A percentile compares a stretch with the other conserved stretches of the same genome.
Conservation (phyloP, 2,113 vertebrate genomes). For the Calypte anna region DNA sequence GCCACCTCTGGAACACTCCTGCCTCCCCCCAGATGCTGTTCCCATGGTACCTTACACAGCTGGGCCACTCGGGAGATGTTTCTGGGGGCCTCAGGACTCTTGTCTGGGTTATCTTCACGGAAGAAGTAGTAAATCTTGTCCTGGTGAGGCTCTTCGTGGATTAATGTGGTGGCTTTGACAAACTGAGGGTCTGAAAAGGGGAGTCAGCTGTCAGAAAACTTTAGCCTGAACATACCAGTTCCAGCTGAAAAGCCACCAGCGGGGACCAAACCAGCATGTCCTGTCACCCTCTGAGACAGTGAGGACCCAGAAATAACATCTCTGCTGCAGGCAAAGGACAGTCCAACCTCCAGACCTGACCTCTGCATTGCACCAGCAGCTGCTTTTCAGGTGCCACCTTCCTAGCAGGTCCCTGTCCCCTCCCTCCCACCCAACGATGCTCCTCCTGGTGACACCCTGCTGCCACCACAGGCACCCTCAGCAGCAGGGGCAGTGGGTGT, state of each 20-base stretch:
- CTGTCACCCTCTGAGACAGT: background rate
- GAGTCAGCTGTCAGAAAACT: background rate
- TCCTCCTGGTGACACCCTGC: background rate
- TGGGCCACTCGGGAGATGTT: constrained; percentile 89
- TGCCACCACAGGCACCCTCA: background rate
- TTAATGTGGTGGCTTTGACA: constrained; percentile 82
- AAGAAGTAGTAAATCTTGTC: constrained; percentile 94
- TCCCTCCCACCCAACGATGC: background rate
- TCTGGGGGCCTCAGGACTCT: constrained; percentile 83
- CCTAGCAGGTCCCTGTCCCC: background rate
- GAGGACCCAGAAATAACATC: too few species aligned
- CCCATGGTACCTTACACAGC: constrained; percentile 86
- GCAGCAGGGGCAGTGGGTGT: background rate
- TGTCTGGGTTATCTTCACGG: constrained; percentile 88
- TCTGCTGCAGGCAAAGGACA: background rate
- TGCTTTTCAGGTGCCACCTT: accelerated
- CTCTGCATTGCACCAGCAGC: accelerated
- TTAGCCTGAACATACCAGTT: background rate
- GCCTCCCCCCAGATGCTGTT: background rate
- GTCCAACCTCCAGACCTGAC: background rate
- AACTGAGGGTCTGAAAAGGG: constrained; percentile 85
- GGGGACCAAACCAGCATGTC: background rate
- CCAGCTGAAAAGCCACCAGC: accelerated
- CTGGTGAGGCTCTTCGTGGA: constrained; percentile 76
- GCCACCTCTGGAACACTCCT: background rate